Evolutionary conservation across 2,113 vertebrate genomes (phyloP).

Genomic region (Xerus inauris): DNA sequence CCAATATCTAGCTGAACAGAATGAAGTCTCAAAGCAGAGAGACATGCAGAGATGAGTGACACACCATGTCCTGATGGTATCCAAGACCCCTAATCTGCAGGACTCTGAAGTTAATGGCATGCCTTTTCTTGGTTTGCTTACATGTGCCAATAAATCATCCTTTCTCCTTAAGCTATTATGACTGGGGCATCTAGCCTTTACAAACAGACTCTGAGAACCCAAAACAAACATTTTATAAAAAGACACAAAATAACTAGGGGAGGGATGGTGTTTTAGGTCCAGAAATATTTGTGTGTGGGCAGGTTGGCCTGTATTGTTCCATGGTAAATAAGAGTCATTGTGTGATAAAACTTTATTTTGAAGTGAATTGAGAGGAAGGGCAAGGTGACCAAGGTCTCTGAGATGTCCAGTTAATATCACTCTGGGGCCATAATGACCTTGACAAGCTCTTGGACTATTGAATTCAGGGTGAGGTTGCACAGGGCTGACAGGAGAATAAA

Average conservation of each 20-base stretch:
- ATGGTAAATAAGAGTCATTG: not conserved
- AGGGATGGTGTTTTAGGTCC: not conserved
- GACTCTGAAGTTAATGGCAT: not conserved
- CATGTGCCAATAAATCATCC: not conserved
- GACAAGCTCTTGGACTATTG: not conserved
- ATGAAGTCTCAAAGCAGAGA: not conserved
- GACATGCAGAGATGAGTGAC: not conserved
- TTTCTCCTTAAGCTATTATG: conserved; percentile 23
- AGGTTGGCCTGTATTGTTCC: not conserved
- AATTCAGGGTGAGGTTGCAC: not conserved
- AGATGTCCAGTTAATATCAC: not conserved
- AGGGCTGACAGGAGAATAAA: not conserved
- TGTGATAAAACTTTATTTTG: conserved; percentile 21
- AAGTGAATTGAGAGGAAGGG: not conserved
- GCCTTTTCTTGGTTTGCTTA: not conserved
- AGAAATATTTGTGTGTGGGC: not conserved
- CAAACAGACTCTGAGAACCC: conserved; percentile 53
- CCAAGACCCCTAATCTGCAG: not conserved
- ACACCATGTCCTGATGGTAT: not conserved
- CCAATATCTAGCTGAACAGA: not conserved
- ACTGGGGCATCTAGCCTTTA: not conserved
- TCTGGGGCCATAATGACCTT: not conserved
- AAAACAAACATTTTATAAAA: conserved; percentile 57
- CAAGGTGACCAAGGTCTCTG: not conserved
- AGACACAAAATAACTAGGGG: not conserved